Conservation (phyloP, 2,797 vertebrate species). For the Malacoctenus gilli region DNA sequence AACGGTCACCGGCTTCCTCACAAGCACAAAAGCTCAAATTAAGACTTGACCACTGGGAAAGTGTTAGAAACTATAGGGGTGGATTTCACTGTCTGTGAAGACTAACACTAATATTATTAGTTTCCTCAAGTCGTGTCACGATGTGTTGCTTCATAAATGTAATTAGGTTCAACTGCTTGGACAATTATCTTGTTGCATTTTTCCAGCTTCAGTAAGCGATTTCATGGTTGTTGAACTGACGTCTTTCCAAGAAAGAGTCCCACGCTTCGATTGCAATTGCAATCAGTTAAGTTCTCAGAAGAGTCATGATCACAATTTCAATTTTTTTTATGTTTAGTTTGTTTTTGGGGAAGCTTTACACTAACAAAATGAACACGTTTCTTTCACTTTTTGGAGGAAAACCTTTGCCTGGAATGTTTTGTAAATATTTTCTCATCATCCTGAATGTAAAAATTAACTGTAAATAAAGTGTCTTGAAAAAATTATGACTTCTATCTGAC, state of each 20-base stretch:
- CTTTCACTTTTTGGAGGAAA: constrained; percentile 16
- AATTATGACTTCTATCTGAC: too few species aligned
- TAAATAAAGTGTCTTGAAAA: constrained; percentile 66
- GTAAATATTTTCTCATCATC: constrained; percentile 53
- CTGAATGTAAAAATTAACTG: constrained; percentile 41
- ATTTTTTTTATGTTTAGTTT: neutral
- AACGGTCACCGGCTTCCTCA: constrained; percentile 34
- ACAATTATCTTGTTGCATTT: constrained; percentile 33
- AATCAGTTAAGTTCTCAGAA: constrained; percentile 27
- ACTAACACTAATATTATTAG: constrained; percentile 45
- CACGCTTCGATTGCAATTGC: constrained; percentile 25
- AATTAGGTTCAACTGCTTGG: constrained; percentile 29
- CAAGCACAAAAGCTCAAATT: constrained; percentile 13
- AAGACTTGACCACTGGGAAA: constrained; percentile 6
- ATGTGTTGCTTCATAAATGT: constrained; percentile 36
- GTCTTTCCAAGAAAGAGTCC: constrained; percentile 49
- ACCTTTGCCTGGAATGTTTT: constrained; percentile 44
- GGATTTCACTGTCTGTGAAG: constrained; percentile 19
- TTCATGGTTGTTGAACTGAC: constrained; percentile 37
- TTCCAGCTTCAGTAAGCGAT: constrained; percentile 36
- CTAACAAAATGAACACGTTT: constrained; percentile 24
- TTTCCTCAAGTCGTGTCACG: constrained; percentile 3
- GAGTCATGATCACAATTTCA: constrained; percentile 22
- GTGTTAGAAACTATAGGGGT: constrained; percentile 7
- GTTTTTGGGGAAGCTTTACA: constrained; percentile 40